Percentiles rank a stretch among this genome's conserved stretches.
Evolutionary conservation across 1,140 invertebrate genomes (phyloP).

Genomic region (Drosophila suzukii): DNA sequence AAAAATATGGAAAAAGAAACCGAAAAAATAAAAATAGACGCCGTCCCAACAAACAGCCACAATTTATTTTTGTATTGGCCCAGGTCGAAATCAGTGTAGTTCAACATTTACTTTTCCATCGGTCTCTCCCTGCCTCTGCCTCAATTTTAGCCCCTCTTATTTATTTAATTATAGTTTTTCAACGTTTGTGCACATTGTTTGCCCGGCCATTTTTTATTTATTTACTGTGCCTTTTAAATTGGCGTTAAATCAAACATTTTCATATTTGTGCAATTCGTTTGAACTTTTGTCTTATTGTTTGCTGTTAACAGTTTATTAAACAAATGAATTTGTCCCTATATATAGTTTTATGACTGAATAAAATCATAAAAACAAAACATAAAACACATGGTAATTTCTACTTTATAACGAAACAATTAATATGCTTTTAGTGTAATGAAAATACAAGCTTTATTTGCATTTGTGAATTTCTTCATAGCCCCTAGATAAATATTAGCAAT

Average conservation of each 20-base stretch:
- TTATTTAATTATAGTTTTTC: slow-evolving; percentile 68
- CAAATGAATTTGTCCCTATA: slow-evolving; percentile 22
- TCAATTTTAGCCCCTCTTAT: slow-evolving; percentile 4
- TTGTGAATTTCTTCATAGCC: not conserved
- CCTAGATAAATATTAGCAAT: not conserved
- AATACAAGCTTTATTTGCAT: not conserved
- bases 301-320: slow-evolving; percentile 12
- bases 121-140: not conserved
- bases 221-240: slow-evolving; percentile 48
- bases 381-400: not conserved
- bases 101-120: slow-evolving; percentile 25
- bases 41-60: not conserved
- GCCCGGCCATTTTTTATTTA: slow-evolving; percentile 39
- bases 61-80: slow-evolving; percentile 42
- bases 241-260: slow-evolving; percentile 64
- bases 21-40: not conserved
- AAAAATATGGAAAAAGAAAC: slow-evolving; percentile 49
- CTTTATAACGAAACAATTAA: not conserved
- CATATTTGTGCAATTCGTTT: slow-evolving; percentile 41
- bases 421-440: not conserved
- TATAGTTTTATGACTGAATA: slow-evolving; percentile 9
- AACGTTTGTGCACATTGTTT: slow-evolving; percentile 33
- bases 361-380: not conserved
- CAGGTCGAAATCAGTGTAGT: slow-evolving; percentile 37
- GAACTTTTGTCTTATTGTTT: slow-evolving; percentile 26